Base-by-base conservation (phyloP, 2,888 invertebrate species). In the Eupithecia centaureata region DNA sequence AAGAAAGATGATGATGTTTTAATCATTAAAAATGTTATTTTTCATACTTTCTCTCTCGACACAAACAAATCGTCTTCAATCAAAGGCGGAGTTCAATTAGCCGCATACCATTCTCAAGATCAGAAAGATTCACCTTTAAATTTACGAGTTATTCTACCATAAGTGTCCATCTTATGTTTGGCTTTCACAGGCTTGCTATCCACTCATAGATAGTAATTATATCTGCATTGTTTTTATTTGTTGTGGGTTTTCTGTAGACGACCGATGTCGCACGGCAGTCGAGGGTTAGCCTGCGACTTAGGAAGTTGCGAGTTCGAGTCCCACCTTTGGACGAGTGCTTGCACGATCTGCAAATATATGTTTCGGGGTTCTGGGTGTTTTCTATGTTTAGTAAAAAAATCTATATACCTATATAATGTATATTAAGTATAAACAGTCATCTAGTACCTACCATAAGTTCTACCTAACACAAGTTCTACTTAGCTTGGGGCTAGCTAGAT, bases 161-260 rank as follows among this genome's bases (percentile, higher is more conserved):
- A 63, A 75, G 73, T 65, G 70, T 65, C 67, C 65, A 66, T 68
- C 67, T 65, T 72, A 65, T 74, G 71, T 72, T 75, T 75, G 67
- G 72, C 72, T 75, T 73, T 75, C 66, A 69, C 69, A 68, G 65
- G 52, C 52, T 27, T 27, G 27, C 27, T 27, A 25, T 25, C 52
- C 27, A 52, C 52, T 52, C 5, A 15, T 7, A 27, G 27, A 12
- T 27, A 13, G 12, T 30, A 30, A 30, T 30, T 30, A 42, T 42
- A 22, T 47, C 12, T 10, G n/a, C n/a, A n/a, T 47, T 47, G 8
- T 42, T 42, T 1, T 7, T 22, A 47, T 22, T 12, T 22, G 22
- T 18, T 18, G 42, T 42, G 18, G 7, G 8, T 42, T 18, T 7
- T 18, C n/a, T n/a, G n/a, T n/a, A n/a, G n/a, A n/a, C n/a, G n/a